A percentile compares a stretch with the other conserved stretches of the same genome.
phyloP scores from a whole-genome alignment of 2,113 vertebrate species.

The Myiozetetes cayanensis region DNA sequence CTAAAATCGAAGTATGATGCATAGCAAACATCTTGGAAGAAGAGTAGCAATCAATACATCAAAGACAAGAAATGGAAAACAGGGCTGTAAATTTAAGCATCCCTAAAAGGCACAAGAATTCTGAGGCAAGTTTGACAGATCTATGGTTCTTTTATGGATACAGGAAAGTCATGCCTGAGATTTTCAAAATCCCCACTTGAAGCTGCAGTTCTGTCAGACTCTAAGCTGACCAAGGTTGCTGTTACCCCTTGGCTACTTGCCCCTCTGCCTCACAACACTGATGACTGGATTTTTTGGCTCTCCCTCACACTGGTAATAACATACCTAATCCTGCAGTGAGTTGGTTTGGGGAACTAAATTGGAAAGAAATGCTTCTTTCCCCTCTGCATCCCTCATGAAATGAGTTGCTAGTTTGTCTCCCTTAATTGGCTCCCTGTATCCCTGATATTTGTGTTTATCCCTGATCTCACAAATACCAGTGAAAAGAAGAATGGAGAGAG shows the following conservation, averaged over 20 bases:
- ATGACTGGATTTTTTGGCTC: background rate
- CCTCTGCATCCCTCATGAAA: fast-evolving
- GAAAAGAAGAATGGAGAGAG: background rate
- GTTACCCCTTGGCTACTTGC: background rate
- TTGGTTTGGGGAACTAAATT: background rate
- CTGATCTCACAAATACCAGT: background rate
- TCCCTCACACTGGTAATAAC: background rate
- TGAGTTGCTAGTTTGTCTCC: background rate
- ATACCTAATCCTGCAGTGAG: background rate
- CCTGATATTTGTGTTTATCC: too few relatives aligned
- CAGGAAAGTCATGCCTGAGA: background rate
- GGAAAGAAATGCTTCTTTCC: background rate
- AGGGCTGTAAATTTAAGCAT: background rate
- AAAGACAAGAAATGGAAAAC: background rate
- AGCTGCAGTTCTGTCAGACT: background rate
- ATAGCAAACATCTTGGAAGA: slow-evolving; percentile 12
- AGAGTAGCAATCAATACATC: background rate
- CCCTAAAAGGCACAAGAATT: background rate
- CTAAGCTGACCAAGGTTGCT: background rate
- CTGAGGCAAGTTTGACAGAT: background rate
- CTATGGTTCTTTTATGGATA: background rate
- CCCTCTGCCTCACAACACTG: background rate
- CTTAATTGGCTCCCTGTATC: background rate
- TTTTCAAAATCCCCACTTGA: background rate
- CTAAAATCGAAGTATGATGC: background rate